A percentile compares a stretch with the other conserved stretches of the same genome.
Evolutionary conservation across 2,797 vertebrate species (phyloP).

Genomic region (Pseudopleuronectes americanus): DNA sequence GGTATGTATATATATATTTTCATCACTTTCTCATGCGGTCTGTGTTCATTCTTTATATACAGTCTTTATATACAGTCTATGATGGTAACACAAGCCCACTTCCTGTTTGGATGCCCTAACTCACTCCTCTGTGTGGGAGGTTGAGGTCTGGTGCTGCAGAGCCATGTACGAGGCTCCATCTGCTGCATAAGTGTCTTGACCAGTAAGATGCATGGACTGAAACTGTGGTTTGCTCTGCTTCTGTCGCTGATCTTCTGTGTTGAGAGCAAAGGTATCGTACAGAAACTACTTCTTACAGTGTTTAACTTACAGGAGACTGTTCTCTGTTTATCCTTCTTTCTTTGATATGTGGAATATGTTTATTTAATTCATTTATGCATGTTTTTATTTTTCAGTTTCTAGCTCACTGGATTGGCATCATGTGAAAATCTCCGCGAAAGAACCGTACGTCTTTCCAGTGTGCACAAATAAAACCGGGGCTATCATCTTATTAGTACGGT

Average conservation of each 20-base stretch:
- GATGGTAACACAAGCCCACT: too few species aligned
- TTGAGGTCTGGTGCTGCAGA: background rate
- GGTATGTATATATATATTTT: too few species aligned
- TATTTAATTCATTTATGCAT: background rate
- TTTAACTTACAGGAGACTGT: background rate
- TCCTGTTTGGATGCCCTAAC: too few species aligned
- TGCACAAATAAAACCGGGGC: background rate
- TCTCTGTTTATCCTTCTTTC: background rate
- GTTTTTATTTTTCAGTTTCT: too few species aligned
- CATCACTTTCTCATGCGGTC: too few species aligned
- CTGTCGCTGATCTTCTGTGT: fast-evolving
- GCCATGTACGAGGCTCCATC: background rate
- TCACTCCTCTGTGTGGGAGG: background rate
- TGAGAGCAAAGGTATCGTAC: constrained; percentile 12
- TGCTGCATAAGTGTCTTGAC: background rate
- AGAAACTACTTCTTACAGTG: background rate
- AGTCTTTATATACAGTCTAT: too few species aligned
- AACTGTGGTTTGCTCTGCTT: constrained; percentile 23
- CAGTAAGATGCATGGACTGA: constrained; percentile 9
- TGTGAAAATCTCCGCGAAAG: background rate
- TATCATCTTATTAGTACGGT: fast-evolving
- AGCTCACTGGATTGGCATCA: too few species aligned
- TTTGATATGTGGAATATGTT: background rate
- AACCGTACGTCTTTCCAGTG: constrained; percentile 2
- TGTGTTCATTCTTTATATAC: too few species aligned